phyloP scores from a whole-genome alignment of 2,113 vertebrate species.

The Scatophagus argus region DNA sequence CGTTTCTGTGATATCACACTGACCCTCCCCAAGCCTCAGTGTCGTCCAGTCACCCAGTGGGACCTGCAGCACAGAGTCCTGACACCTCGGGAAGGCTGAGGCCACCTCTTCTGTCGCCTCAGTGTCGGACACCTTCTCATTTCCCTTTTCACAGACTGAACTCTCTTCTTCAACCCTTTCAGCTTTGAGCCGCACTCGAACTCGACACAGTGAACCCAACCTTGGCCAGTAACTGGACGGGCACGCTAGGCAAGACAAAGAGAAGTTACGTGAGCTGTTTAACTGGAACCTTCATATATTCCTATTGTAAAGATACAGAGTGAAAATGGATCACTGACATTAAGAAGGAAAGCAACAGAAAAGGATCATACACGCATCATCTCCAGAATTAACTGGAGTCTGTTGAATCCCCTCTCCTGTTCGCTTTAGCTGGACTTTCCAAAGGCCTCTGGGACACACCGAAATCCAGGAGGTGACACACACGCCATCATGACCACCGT shows the following conservation, averaged over 20 bases:
- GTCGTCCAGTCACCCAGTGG: constrained; percentile 81
- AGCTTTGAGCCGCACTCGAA: constrained; percentile 72
- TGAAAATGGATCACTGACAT: not conserved
- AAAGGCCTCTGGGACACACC: constrained; percentile 79
- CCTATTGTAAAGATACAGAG: not conserved
- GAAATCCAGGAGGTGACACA: constrained; percentile 76
- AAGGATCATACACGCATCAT: constrained; percentile 24
- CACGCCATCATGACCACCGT: not conserved
- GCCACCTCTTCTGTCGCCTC: constrained; percentile 15
- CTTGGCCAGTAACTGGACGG: constrained; percentile 76
- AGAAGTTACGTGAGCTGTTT: not conserved
- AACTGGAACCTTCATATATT: not conserved
- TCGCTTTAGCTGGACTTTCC: constrained; percentile 70
- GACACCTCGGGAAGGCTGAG: constrained; percentile 57
- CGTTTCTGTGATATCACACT: constrained; percentile 87
- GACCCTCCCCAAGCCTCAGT: constrained; percentile 83
- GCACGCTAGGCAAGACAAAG: constrained; percentile 36
- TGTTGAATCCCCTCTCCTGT: constrained; percentile 53
- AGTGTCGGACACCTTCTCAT: constrained; percentile 4
- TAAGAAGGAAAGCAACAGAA: not conserved
- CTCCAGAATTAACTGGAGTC: not conserved
- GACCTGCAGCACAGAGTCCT: constrained; percentile 79
- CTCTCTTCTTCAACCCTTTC: constrained; percentile 8
- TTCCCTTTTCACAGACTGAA: not conserved
- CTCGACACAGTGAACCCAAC: constrained; percentile 85